Evolutionary conservation across 2,113 vertebrate genomes (phyloP).

Genomic region (Panurus biarmicus): DNA sequence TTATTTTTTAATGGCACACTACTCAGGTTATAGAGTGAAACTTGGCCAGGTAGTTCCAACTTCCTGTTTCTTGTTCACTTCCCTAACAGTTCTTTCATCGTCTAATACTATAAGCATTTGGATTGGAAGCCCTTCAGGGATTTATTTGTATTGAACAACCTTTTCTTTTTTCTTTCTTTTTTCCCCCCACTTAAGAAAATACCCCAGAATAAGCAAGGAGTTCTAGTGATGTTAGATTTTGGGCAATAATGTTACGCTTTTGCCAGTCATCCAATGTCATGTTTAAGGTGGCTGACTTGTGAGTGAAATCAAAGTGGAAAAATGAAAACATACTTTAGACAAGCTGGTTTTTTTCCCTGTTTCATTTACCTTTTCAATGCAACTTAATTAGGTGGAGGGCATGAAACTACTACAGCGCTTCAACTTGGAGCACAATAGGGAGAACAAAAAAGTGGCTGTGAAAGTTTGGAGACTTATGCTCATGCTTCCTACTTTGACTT

Average conservation of each 20-base stretch:
- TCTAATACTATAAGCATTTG: not conserved
- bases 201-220: not conserved
- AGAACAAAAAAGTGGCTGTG: not conserved
- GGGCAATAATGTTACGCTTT: not conserved
- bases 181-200: not conserved
- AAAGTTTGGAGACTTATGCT: not conserved
- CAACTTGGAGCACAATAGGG: not conserved
- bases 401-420: not conserved
- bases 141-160: not conserved
- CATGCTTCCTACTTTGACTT: not conserved
- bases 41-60: not conserved
- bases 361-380: not conserved
- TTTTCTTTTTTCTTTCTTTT: not conserved
- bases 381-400: not conserved
- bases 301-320: conserved; percentile 20
- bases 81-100: not conserved
- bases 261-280: not conserved
- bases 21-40: conserved; percentile 5
- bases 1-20: conserved; percentile 11
- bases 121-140: conserved; percentile 1
- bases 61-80: conserved; percentile 27
- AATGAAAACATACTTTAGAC: not conserved
- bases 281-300: not conserved
- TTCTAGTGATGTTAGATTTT: not conserved
- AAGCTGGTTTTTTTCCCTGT: not conserved